Evolutionary conservation across 2,888 invertebrate species (phyloP), one percentile per base, ranked within the genome.

Genomic region (Andrena chrysosceles): DNA sequence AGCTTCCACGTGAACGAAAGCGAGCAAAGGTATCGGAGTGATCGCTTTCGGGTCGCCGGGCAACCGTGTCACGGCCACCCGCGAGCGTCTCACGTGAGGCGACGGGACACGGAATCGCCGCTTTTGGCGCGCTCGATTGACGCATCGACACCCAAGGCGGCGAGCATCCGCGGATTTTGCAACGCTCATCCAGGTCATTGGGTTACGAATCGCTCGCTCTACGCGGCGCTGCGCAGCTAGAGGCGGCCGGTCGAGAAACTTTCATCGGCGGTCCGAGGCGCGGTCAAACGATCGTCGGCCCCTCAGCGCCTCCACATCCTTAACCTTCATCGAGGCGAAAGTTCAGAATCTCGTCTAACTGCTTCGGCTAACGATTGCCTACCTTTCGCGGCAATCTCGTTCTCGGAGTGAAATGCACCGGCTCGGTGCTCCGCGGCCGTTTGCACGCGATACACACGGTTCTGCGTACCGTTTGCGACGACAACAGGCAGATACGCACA

Each of bases 141-240:
- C 60, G 70, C 66, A 62, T 52, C 54, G 48, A 31, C 4, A 52
- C 31, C 52, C 49, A 35, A 33, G 6, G 26, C 31, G 42, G 48
- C 60, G 59, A 42, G 52, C 42, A 71, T 26, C 54, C 67, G 75
- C 67, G 33, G 60, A 68, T 83, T 85, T 87, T 68, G 86, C 67
- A 72, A 90, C 87, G 87, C 86, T 87, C 84, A 91, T 90, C 86
- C 87, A 83, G 92, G 89, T 92, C 89, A 91, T 87, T 90, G 89
- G 91, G 90, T 90, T 90, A 88, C 85, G 81, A 80, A 69, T 69
- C 62, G 60, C 49, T 10, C 16, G 35, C 60, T 66, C 54, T 42
- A 59, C 48, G 75, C 29, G 64, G 26, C 23, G 56, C 33, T 16
- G 42, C 33, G 10, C 13, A 16, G 29, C 49, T n/a, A 20, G 66